A percentile compares a stretch with the other conserved stretches of the same genome.
Evolutionary conservation across 1,140 invertebrate species (phyloP).

Genomic region (Neodiprion pinetum): DNA sequence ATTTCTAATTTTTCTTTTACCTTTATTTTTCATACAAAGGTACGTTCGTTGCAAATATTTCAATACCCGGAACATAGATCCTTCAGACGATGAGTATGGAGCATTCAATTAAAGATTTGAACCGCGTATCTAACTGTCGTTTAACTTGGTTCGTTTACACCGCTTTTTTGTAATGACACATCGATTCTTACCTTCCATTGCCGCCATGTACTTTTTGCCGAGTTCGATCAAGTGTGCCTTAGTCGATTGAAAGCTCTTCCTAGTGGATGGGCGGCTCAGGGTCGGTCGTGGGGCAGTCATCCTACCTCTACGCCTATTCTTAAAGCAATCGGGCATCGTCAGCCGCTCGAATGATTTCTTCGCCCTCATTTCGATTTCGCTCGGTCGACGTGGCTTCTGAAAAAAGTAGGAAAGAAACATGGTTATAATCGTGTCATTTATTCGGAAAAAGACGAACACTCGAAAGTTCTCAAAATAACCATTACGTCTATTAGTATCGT

Average conservation of each 20-base stretch:
- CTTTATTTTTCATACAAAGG: no score
- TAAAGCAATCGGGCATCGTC: slow-evolving; percentile 68
- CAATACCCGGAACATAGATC: no score
- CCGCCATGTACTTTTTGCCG: background rate
- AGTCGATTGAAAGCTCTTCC: slow-evolving; percentile 26
- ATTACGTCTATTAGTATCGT: no score
- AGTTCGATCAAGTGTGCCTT: background rate
- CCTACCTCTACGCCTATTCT: slow-evolving; percentile 47
- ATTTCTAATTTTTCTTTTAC: no score
- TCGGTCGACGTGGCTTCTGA: slow-evolving; percentile 34
- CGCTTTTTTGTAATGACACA: background rate
- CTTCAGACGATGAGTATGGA: no score
- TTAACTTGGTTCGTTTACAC: background rate
- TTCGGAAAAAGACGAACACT: no score
- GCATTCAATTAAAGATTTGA: no score
- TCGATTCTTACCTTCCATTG: background rate
- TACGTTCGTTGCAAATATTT: no score
- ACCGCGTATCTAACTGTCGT: background rate
- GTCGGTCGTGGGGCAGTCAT: slow-evolving; percentile 34
- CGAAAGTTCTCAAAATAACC: no score
- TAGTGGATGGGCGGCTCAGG: slow-evolving; percentile 29
- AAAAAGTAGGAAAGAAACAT: background rate
- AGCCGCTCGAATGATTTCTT: slow-evolving; percentile 64
- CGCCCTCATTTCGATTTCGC: slow-evolving; percentile 65
- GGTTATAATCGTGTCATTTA: no score